Evolutionary conservation across 2,888 invertebrate species (phyloP).

Genomic region (Lithophane leautieri): DNA sequence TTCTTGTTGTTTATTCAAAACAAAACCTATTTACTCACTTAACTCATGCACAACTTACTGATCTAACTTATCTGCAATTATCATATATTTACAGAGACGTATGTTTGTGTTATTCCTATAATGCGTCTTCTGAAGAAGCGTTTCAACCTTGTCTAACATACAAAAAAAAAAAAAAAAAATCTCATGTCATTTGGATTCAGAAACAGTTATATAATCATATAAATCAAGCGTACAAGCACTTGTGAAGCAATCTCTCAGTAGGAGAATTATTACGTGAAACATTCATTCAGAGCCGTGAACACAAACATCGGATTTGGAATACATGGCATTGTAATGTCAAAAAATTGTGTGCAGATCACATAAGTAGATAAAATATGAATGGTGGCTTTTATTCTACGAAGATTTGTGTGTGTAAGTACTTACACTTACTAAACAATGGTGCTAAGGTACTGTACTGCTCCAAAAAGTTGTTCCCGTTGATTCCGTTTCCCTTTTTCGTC

Average conservation of each 20-base stretch:
- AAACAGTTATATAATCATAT: slow-evolving; percentile 43
- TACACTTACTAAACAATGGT: slow-evolving; percentile 55
- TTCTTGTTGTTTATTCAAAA: slow-evolving; percentile 13
- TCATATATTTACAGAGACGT: background rate
- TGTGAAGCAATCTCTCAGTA: slow-evolving; percentile 36
- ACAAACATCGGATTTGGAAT: slow-evolving; percentile 45
- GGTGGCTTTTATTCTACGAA: slow-evolving; percentile 42
- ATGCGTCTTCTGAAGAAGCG: background rate
- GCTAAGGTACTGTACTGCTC: slow-evolving; percentile 53
- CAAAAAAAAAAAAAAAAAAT: slow-evolving; percentile 26
- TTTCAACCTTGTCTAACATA: slow-evolving; percentile 26
- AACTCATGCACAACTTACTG: background rate
- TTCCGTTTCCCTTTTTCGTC: slow-evolving; percentile 68
- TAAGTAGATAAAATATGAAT: slow-evolving; percentile 49
- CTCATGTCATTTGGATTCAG: slow-evolving; percentile 16
- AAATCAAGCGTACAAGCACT: slow-evolving; percentile 43
- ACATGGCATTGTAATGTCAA: slow-evolving; percentile 42
- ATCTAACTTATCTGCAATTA: background rate
- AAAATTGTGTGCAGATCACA: slow-evolving; percentile 47
- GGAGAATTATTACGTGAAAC: slow-evolving; percentile 51
- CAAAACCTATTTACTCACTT: background rate
- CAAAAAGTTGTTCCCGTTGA: slow-evolving; percentile 69
- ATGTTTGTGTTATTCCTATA: slow-evolving; percentile 3
- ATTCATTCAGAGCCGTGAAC: slow-evolving; percentile 52
- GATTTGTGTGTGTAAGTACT: slow-evolving; percentile 51